Evolutionary conservation across 1,140 invertebrate genomes (phyloP).

Genomic region (Palaemon carinicauda): DNA sequence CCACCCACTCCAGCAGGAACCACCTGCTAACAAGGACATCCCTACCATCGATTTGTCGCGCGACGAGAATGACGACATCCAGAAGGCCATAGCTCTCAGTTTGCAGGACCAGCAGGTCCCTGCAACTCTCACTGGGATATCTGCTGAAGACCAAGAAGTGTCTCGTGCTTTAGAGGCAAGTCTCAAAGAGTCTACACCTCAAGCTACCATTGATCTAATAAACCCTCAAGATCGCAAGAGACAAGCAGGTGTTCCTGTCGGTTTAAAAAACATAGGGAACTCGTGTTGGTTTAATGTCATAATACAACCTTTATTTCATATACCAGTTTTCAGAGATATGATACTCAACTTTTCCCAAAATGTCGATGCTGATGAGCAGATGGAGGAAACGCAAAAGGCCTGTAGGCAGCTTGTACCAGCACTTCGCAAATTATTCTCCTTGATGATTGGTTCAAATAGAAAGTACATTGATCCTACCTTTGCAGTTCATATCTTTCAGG

Average conservation of each 20-base stretch:
- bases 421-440: conserved; percentile 66
- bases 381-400: conserved; percentile 31
- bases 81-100: conserved; percentile 67
- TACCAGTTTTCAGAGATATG: conserved; percentile 65
- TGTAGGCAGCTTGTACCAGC: conserved; percentile 46
- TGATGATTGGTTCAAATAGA: conserved; percentile 66
- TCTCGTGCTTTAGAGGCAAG: conserved; percentile 67
- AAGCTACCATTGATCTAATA: conserved; percentile 67
- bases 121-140: conserved; percentile 62
- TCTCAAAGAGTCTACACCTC: conserved; percentile 65
- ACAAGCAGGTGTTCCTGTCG: conserved; percentile 65
- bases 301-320: conserved; percentile 68
- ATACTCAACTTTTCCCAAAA: conserved; percentile 64
- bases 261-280: conserved; percentile 70
- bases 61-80: conserved; percentile 64
- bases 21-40: conserved; percentile 37
- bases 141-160: conserved; percentile 66
- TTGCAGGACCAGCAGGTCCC: conserved; percentile 63
- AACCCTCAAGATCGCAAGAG: conserved; percentile 67
- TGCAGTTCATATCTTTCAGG: conserved; percentile 66
- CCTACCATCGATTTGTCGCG: conserved; percentile 44
- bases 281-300: conserved; percentile 71
- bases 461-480: conserved; percentile 69
- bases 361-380: conserved; percentile 35
- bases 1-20: conserved; percentile 27